A percentile compares a stretch with the other conserved stretches of the same genome.
Conservation (phyloP, 1,140 invertebrate genomes). For the Bradynema listronoti region DNA sequence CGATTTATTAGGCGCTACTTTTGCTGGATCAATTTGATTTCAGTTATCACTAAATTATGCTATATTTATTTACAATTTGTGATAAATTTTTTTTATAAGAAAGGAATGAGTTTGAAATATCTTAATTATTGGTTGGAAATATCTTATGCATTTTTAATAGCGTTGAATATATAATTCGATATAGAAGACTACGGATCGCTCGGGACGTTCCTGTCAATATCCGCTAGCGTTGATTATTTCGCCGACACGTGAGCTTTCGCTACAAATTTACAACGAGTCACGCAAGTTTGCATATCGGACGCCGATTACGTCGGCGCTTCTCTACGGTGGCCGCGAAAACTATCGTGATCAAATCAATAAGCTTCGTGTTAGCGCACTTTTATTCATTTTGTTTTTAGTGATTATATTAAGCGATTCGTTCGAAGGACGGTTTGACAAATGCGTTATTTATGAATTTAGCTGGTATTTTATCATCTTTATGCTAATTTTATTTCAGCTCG, state of each 20-base stretch:
- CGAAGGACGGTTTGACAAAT: background rate
- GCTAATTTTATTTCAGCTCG: no score
- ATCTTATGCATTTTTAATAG: no score
- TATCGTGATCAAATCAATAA: slow-evolving; percentile 54
- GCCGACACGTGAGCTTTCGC: slow-evolving; percentile 87
- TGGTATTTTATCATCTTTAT: no score
- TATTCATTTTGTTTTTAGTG: background rate
- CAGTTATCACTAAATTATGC: no score
- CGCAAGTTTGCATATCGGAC: slow-evolving; percentile 88
- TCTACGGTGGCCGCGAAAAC: slow-evolving; percentile 63
- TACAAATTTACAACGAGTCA: slow-evolving; percentile 92
- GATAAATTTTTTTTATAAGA: no score
- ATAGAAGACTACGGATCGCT: slow-evolving; percentile 58
- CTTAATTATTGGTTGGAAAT: no score
- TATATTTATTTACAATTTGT: no score
- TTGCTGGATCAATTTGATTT: no score
- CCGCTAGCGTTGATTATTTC: slow-evolving; percentile 85
- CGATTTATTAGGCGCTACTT: no score
- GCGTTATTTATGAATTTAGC: slow-evolving; percentile 58
- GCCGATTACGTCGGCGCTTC: slow-evolving; percentile 80
- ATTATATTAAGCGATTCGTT: background rate
- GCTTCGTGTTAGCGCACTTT: slow-evolving; percentile 31
- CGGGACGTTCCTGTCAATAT: slow-evolving; percentile 72
- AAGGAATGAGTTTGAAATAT: no score
- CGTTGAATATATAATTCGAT: no score